These are phyloP conservation scores for Antennarius striatus DNA, from an alignment of 2,113 vertebrate species.

Conservation along the genomic window DNA sequence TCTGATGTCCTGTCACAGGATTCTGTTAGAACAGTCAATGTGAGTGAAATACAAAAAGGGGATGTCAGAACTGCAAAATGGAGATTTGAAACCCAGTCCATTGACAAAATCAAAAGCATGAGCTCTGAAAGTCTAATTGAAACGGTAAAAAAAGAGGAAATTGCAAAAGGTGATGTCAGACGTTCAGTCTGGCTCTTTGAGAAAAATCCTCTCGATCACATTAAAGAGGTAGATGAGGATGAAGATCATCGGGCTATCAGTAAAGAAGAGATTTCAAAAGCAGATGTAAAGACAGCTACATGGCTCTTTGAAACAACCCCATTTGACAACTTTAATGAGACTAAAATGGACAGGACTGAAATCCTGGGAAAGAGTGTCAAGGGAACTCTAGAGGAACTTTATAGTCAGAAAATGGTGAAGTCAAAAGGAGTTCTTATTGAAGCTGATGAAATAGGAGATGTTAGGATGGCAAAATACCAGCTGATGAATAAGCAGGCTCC, in stretches of 20 bases:
- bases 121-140: slow-evolving; percentile 83
- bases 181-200: slow-evolving; percentile 93
- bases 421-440: slow-evolving; percentile 89
- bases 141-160: slow-evolving; percentile 84
- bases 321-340: slow-evolving; percentile 86
- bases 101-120: slow-evolving; percentile 87
- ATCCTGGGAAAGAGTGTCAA: slow-evolving; percentile 89
- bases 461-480: slow-evolving; percentile 92
- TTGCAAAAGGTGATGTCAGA: slow-evolving; percentile 87
- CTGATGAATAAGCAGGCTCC: slow-evolving; percentile 87
- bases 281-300: slow-evolving; percentile 88
- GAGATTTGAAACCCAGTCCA: slow-evolving; percentile 90
- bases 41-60: slow-evolving; percentile 89
- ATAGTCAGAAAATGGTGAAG: slow-evolving; percentile 85
- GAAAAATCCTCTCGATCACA: slow-evolving; percentile 86
- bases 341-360: slow-evolving; percentile 80
- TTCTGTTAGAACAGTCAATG: slow-evolving; percentile 84
- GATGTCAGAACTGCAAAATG: slow-evolving; percentile 89
- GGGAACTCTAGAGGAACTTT: slow-evolving; percentile 88
- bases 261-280: slow-evolving; percentile 84
- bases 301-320: slow-evolving; percentile 95
- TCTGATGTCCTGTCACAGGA: slow-evolving; percentile 72
- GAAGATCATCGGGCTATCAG: slow-evolving; percentile 40
- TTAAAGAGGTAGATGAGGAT: slow-evolving; percentile 81
- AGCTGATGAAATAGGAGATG: slow-evolving; percentile 88